Percentiles rank a stretch among this genome's conserved stretches.
Conservation (phyloP, 2,888 invertebrate genomes). For the Ptycholaimellus sp. region DNA sequence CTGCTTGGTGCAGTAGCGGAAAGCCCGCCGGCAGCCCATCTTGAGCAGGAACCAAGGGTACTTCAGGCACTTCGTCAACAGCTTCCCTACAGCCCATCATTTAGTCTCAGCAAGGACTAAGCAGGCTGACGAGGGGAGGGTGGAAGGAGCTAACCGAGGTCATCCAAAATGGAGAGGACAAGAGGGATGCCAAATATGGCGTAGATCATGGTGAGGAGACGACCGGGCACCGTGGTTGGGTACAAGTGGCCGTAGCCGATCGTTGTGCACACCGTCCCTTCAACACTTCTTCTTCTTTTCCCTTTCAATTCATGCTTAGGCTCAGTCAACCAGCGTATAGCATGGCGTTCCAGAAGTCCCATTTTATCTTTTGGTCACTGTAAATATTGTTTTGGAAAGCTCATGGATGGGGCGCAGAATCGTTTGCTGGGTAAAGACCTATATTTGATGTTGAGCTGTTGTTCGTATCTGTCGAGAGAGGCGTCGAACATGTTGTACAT, state of each 20-base stretch:
- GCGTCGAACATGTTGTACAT: slow-evolving; percentile 8
- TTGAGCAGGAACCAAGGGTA: slow-evolving; percentile 20
- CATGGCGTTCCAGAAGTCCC: slow-evolving; percentile 24
- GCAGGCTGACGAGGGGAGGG: background rate
- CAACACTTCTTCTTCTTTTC: background rate
- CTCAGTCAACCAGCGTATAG: slow-evolving; percentile 14
- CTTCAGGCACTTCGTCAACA: slow-evolving; percentile 16
- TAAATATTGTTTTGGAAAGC: no score
- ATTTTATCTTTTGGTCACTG: slow-evolving; percentile 18
- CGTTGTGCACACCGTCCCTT: slow-evolving; percentile 18
- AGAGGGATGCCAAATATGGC: slow-evolving; percentile 82
- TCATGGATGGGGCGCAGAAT: no score
- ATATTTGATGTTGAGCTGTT: slow-evolving; percentile 15
- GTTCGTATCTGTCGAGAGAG: slow-evolving; percentile 12
- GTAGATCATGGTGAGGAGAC: slow-evolving; percentile 65
- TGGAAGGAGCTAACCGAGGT: slow-evolving; percentile 12
- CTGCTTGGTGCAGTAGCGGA: slow-evolving; percentile 21
- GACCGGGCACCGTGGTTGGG: slow-evolving; percentile 58
- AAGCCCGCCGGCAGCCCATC: slow-evolving; percentile 16
- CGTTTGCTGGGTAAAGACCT: no score
- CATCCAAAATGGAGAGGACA: slow-evolving; percentile 70
- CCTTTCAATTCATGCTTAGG: background rate
- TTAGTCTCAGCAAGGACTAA: background rate
- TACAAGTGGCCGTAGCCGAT: slow-evolving; percentile 52
- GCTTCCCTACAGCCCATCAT: slow-evolving; percentile 13